These are phyloP conservation scores for Drosophila kikkawai DNA, from an alignment of 1,140 invertebrate species.

Conservation along the genomic window DNA sequence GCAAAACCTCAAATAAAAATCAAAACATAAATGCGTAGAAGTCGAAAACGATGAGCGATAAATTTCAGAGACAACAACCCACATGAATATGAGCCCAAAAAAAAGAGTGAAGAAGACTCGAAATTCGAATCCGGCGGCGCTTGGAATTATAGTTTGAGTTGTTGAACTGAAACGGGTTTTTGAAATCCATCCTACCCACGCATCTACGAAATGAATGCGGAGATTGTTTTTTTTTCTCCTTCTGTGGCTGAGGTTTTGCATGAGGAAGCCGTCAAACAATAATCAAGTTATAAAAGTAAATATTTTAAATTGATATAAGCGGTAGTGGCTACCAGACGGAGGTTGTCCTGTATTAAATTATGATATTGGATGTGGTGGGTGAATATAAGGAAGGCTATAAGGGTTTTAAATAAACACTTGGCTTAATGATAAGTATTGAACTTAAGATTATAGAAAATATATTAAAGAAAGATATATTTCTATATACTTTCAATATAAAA, in stretches of 20 bases:
- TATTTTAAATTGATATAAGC: conserved; percentile 21
- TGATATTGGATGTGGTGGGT: neutral
- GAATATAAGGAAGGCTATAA: neutral
- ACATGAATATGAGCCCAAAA: conserved; percentile 40
- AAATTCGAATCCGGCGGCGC: conserved; percentile 27
- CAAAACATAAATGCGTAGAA: conserved; percentile 62
- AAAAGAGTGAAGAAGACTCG: neutral
- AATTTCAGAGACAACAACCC: conserved; percentile 71
- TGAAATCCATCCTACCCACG: conserved; percentile 18
- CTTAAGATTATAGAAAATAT: neutral
- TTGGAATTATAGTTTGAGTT: conserved; percentile 31
- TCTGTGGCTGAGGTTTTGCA: conserved; percentile 27
- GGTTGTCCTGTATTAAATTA: conserved; percentile 6
- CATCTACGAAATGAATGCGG: conserved; percentile 25
- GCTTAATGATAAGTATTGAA: no score
- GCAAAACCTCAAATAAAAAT: conserved; percentile 26
- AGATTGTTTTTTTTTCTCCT: conserved; percentile 22
- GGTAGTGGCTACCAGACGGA: conserved; percentile 6
- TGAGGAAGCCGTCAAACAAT: conserved; percentile 34
- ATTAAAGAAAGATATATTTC: neutral
- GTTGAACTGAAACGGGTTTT: conserved; percentile 39
- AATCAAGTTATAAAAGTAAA: conserved; percentile 43
- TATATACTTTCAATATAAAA: neutral
- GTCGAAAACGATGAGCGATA: conserved; percentile 69
- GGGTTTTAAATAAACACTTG: neutral